Evolutionary conservation across 2,797 vertebrate species (phyloP), one percentile per base, ranked within the genome.

Genomic region (Vultur gryphus): DNA sequence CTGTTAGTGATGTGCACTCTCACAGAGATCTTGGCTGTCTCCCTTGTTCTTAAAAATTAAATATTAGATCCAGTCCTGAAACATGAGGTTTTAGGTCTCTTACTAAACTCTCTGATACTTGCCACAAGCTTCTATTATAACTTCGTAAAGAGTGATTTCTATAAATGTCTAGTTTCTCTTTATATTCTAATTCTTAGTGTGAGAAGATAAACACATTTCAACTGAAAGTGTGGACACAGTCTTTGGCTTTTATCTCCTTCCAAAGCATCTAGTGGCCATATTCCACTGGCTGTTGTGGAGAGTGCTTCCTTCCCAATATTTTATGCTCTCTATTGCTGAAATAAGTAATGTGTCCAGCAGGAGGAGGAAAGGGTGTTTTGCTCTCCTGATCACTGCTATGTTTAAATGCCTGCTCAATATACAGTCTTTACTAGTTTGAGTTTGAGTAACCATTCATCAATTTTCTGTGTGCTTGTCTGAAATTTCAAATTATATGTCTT

Each of bases 301-400:
- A 51, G 18, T 16, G 4, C 29, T 76, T 90, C 54, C 16, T 59
- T 71, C n/a, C 46, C 49, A 24, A 8, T 33, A 20, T 69, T 90
- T 76, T 67, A 3, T 35, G 24, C 8, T 75, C 51, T 59, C 13
- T 59, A 0, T 35, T 57, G 26, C 24, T 81, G 28, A 49, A 67
- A 46, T 49, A 35, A 79, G 20, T 75, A 26, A 39, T 1, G 0
- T 35, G 23, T 29, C 39, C 4, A 3, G 14, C 1, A 3, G 39
- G 26, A 61, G 44, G 25, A 82, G 41, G 28, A 82, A 64, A 70
- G 6, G 9, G 31, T 70, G 8, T 58, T 88, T 15, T 21, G 17
- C 17, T 71, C 3, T 43, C 75, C 29, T 58, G 25, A 25, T 75
- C 11, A 9, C 11, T 57, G 18, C 13, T 43, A 2, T 43, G 9